Evolutionary conservation across 2,113 vertebrate species (phyloP), one percentile per base, ranked within the genome.

Genomic region (Riparia riparia): DNA sequence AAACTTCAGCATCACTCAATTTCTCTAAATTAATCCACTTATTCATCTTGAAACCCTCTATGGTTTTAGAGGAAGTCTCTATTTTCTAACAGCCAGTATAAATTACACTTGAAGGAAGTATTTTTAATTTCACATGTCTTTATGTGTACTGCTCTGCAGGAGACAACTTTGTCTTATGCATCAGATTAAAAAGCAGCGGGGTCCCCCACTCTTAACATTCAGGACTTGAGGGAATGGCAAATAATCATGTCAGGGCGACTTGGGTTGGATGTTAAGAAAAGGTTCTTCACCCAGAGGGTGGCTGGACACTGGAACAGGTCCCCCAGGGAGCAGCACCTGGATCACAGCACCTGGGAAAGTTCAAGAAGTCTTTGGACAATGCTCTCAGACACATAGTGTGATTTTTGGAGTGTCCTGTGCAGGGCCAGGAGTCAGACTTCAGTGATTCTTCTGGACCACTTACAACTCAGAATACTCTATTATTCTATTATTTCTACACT

Each of bases 11-110:
- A 7, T 85, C 49, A 60, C 6, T 39, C 12, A 76, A 34, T 41
- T 89, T 93, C 51, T 63, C 28, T 25, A 21, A 17, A 32, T 1
- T 1, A 90, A 90, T 51, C 4, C 14, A 79, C 15, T 68, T 54
- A 22, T 0, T 49, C 15, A 78, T 64, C 32, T 51, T 0, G 0
- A 72, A 86, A 47, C 14, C 17, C 14, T 22, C 47, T 37, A 4
- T 19, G 12, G 32, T 56, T 82, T 76, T 64, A 14, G 28, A 64
- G 19, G 11, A 70, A 57, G 20, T 18, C 26, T 68, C 60, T 68
- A 6, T 53, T 77, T 83, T 34, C 42, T 77, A 68, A 57, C 37
- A 65, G 57, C 11, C 1, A 44, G 17, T 72, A 72, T 5, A 42
- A 72, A 61, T 26, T 2, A 83, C 18, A 51, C 10, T 56, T 64